phyloP scores from a whole-genome alignment of 2,888 invertebrate species.

The Leucophora obtusa region DNA sequence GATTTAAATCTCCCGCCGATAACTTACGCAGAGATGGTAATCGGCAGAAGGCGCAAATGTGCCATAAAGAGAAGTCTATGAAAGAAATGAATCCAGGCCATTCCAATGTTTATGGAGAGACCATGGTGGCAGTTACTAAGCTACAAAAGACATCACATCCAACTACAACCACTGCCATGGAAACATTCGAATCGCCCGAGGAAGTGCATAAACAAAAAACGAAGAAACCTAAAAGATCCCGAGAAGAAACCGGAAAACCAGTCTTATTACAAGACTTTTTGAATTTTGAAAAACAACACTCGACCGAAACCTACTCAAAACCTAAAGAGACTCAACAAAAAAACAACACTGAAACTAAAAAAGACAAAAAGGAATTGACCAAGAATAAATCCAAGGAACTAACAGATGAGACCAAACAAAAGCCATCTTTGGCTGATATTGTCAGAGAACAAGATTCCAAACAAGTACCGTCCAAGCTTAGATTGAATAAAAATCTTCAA shows the following conservation, averaged over 20 bases:
- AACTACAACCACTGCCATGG: conserved; percentile 27
- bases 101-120: conserved; percentile 65
- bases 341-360: conserved; percentile 46
- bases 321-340: conserved; percentile 24
- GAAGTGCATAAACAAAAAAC: conserved; percentile 49
- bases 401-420: conserved; percentile 46
- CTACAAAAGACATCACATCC: conserved; percentile 19
- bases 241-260: conserved; percentile 62
- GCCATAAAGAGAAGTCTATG: conserved; percentile 42
- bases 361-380: conserved; percentile 66
- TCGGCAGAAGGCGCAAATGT: conserved; percentile 34
- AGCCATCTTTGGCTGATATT: conserved; percentile 52
- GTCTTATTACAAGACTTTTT: conserved; percentile 53
- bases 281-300: conserved; percentile 61
- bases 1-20: conserved; percentile 73
- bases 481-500: conserved; percentile 5
- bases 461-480: background rate
- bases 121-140: conserved; percentile 43
- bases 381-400: conserved; percentile 64
- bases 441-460: conserved; percentile 4
- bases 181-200: conserved; percentile 54
- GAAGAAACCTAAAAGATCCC: conserved; percentile 59
- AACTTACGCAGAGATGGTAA: conserved; percentile 69
- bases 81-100: conserved; percentile 50
- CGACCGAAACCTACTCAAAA: conserved; percentile 56